Evolutionary conservation across 2,797 vertebrate genomes (phyloP).

Genomic region (Scolopax bukidnonensis): DNA sequence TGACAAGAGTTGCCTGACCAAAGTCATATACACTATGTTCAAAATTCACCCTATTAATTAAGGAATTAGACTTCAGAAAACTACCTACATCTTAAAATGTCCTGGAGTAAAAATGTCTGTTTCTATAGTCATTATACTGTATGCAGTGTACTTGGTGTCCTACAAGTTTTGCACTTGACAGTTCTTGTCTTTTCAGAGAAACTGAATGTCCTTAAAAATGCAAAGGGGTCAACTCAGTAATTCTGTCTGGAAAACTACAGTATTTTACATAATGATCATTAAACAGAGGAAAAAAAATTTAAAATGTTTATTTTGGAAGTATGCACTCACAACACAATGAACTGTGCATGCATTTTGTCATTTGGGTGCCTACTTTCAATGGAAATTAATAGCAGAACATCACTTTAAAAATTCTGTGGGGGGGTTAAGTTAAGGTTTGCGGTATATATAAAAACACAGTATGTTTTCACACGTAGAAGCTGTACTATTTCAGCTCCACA

Average conservation of each 20-base stretch:
- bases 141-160: background rate
- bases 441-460: background rate
- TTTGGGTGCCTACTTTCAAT: background rate
- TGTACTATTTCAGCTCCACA: background rate
- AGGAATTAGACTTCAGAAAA: background rate
- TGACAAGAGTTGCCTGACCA: slow-evolving; percentile 30
- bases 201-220: background rate
- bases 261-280: background rate
- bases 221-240: background rate
- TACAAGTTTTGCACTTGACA: background rate
- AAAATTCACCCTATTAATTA: slow-evolving; percentile 39
- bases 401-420: background rate
- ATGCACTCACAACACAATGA: background rate
- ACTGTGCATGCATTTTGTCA: background rate
- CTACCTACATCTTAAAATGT: background rate
- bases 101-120: background rate
- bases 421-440: background rate
- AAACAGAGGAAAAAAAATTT: background rate
- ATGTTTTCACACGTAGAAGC: background rate
- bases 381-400: background rate
- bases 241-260: background rate
- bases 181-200: background rate
- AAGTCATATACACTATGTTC: background rate
- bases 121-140: background rate
- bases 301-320: background rate